Evolutionary conservation across 2,113 vertebrate genomes (phyloP).

Genomic region (Scomber colias): DNA sequence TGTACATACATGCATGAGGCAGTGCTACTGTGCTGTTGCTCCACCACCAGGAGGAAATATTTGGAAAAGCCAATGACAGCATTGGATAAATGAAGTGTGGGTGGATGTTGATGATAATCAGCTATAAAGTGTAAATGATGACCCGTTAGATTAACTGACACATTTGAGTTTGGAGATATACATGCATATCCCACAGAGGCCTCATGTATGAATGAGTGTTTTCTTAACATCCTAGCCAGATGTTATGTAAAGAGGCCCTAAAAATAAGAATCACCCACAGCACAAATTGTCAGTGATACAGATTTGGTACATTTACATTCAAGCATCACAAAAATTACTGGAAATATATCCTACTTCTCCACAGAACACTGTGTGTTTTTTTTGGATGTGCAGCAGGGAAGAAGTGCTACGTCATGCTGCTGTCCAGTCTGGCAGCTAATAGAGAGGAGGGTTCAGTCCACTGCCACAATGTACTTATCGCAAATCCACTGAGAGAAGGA

Average conservation of each 20-base stretch:
- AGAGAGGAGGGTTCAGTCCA: constrained; percentile 58
- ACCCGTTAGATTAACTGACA: constrained; percentile 16
- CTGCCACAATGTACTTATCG: constrained; percentile 58
- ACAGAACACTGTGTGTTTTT: constrained; percentile 26
- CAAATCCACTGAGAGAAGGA: constrained; percentile 45
- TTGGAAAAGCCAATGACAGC: constrained; percentile 9
- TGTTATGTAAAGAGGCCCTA: too few species aligned
- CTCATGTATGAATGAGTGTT: neutral
- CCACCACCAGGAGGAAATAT: constrained; percentile 7
- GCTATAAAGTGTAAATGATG: constrained; percentile 7
- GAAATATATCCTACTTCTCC: constrained; percentile 1
- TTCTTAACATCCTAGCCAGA: too few species aligned
- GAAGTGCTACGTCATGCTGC: constrained; percentile 74
- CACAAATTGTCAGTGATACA: neutral
- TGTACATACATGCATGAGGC: constrained; percentile 6
- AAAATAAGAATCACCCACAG: too few species aligned
- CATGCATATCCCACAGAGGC: constrained; percentile 8
- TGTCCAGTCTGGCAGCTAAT: constrained; percentile 60
- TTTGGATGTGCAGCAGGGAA: constrained; percentile 53
- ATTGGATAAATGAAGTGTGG: neutral
- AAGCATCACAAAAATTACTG: neutral
- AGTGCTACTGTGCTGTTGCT: constrained; percentile 18
- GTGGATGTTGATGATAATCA: constrained; percentile 1
- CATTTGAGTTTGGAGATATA: neutral
- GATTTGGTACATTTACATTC: constrained; percentile 5